phyloP scores from a whole-genome alignment of 2,797 vertebrate genomes.

The Muscicapa comitata region DNA sequence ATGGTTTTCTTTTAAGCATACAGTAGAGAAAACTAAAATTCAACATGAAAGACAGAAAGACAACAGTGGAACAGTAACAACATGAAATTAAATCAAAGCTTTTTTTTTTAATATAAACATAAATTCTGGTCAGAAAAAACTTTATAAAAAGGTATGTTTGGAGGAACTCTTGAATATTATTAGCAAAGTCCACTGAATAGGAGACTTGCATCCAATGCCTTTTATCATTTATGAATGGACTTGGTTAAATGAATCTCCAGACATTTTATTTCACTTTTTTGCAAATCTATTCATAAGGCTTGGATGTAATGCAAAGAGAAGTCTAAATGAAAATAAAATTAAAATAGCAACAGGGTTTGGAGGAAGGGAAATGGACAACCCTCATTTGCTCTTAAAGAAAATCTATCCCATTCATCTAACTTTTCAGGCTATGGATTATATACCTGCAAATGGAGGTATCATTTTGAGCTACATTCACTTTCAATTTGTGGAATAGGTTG shows the following conservation, averaged over 20 bases:
- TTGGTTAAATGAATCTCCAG: slow-evolving; percentile 2
- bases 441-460: background rate
- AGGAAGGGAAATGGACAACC: background rate
- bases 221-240: background rate
- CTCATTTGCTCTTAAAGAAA: background rate
- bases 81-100: background rate
- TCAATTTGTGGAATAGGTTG: background rate
- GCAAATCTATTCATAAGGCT: background rate
- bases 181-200: background rate
- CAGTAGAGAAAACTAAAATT: background rate
- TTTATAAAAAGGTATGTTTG: rapidly evolving
- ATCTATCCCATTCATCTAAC: background rate
- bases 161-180: background rate
- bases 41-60: background rate
- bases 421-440: background rate
- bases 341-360: background rate
- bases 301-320: slow-evolving; percentile 18
- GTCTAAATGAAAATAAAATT: background rate
- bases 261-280: background rate
- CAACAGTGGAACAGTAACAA: background rate
- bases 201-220: background rate
- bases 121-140: background rate
- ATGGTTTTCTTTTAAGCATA: background rate
- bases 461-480: background rate
- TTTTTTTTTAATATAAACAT: background rate